Base-by-base conservation (phyloP, 1,140 invertebrate genomes). In the Neodiprion fabricii region DNA sequence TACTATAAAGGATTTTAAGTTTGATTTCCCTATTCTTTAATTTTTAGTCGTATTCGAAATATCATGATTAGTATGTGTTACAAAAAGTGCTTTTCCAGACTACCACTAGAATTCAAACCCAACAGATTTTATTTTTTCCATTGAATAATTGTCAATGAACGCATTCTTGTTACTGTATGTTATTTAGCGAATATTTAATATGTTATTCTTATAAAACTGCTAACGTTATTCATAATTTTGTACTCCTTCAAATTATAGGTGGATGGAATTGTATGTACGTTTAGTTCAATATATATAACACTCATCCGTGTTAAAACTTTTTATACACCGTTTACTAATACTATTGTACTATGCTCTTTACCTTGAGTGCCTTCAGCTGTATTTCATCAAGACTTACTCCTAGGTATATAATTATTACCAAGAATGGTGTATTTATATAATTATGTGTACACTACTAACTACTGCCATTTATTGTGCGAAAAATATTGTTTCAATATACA, bases 301-400 rank as follows among this genome's bases (percentile, higher is more conserved):
- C 11, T 61, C n/a, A 14, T 61, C 5, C 5, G 53, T 5, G 11
- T 7, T 61, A 1, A 61, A 61, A 61, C 53, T 61, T 61, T 61
- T 61, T 61, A 61, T 61, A 61, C n/a, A 61, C 11, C 53, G 53
- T 61, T 61, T 61, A 9, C 11, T 61, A 17, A 61, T 61, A 61
- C 11, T 61, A 7, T 61, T 61, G n/a, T 61, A 61, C 53, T 61
- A 61, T 9, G 53, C 53, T 61, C 53, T 61, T 61, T 61, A 61
- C 53, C 53, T 61, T 61, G 53, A 61, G 53, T 61, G 53, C 53
- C 53, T 61, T 61, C n/a, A 61, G 53, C 53, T 61, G 9, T 61
- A 61, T 61, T 61, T 61, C n/a, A 61, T 61, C n/a, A 61, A 12
- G 8, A 61, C 4, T 61, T 61, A 61, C 11, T 61, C n/a, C n/a